These are phyloP conservation scores for Anoplophora glabripennis DNA, from an alignment of 1,140 invertebrate genomes.

Conservation along the genomic window DNA sequence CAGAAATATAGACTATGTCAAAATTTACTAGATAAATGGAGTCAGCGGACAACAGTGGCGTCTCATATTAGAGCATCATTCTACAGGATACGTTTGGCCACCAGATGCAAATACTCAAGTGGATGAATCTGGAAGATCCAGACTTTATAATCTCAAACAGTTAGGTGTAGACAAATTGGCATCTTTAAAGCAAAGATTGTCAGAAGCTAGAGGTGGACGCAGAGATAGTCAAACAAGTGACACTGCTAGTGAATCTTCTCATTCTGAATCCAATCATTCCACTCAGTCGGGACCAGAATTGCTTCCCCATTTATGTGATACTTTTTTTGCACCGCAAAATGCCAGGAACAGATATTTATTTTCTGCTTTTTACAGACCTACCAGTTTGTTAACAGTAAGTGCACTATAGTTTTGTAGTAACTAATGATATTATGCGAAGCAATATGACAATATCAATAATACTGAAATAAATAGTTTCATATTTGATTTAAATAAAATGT, in stretches of 20 bases:
- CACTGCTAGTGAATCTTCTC: slow-evolving; percentile 40
- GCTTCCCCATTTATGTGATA: slow-evolving; percentile 47
- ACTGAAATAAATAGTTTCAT: too few species aligned
- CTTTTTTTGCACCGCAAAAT: slow-evolving; percentile 52
- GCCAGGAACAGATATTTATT: slow-evolving; percentile 53
- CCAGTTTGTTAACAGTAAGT: slow-evolving; percentile 53
- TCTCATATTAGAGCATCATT: slow-evolving; percentile 61
- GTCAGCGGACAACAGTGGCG: slow-evolving; percentile 61
- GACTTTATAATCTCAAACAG: slow-evolving; percentile 62
- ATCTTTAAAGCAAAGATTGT: slow-evolving; percentile 62
- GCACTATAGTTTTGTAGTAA: not conserved
- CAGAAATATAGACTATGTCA: slow-evolving; percentile 1
- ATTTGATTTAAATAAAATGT: too few species aligned
- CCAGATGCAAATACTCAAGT: slow-evolving; percentile 47
- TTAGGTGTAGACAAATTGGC: slow-evolving; percentile 65
- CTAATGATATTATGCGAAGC: too few species aligned
- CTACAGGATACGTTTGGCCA: slow-evolving; percentile 59
- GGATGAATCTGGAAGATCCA: slow-evolving; percentile 49
- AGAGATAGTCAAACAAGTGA: slow-evolving; percentile 44
- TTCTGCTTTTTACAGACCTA: slow-evolving; percentile 52
- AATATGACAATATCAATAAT: too few species aligned
- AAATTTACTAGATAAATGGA: slow-evolving; percentile 61
- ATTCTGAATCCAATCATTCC: slow-evolving; percentile 37
- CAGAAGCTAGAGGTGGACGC: slow-evolving; percentile 43
- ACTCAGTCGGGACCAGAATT: slow-evolving; percentile 39